Base-by-base conservation (phyloP, 2,797 vertebrate species). In the Morelia viridis region DNA sequence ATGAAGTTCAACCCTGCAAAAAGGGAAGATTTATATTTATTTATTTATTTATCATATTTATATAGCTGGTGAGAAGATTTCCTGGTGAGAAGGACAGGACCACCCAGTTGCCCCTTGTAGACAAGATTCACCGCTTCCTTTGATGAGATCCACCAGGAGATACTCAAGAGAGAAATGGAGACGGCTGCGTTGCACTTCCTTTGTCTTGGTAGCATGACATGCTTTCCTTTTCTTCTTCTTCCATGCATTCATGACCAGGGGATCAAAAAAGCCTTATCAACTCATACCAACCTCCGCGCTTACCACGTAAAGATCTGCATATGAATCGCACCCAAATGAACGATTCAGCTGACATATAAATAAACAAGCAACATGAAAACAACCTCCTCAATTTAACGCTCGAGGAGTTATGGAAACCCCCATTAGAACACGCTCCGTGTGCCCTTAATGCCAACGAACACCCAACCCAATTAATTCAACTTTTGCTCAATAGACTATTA, bases 401-500 rank as follows among this genome's bases (percentile, higher is more conserved):
- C 0, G 22, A 92, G 94, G 95, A 96, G 95, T 95, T 95, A 87
- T 91, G 93, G 94, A 90, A 96, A 92, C 91, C 95, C 91, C 93
- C 95, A 65, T 93, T 0, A 65, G 96, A 95, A 94, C 15, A 93
- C 94, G 93, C 95, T 91, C 96, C 94, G 93, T 93, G 95, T 94
- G 95, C 95, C 68, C 95, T 96, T 96, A 97, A 94, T 92, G 53
- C 94, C 96, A 97, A 97, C 97, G 96, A 96, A 93, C 90, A 92
- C 92, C 92, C 96, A 93, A 95, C 93, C 95, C 95, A 97, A 97
- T 97, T 96, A 97, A 98, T 97, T 97, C 97, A 95, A 95, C 97
- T 92, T 95, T 94, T 62, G 80, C 94, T 97, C 96, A 97, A 95
- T 94, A 96, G 50, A 96, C 96, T 96, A 92, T 96, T 89, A 92